Base-by-base conservation (phyloP, 2,113 vertebrate species). In the Reinhardtius hippoglossoides region DNA sequence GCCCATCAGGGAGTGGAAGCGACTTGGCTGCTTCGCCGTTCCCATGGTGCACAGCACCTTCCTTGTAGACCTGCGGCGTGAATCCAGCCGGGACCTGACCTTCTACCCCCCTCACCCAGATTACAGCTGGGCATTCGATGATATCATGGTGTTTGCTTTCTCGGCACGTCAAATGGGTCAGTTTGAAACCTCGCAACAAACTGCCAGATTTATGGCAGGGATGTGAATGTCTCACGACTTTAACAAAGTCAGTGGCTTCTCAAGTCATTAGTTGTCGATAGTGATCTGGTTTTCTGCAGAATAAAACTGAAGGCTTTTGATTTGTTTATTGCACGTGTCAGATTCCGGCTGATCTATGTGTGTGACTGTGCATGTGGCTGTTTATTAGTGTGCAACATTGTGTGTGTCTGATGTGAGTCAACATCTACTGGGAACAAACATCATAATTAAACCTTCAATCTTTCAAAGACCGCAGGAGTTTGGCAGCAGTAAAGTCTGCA, bases 61-160 rank as follows among this genome's bases (percentile, higher is more conserved):
- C 91, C 93, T 99, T 4, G 88, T 99, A 67, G 97, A 99, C 90
- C 94, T 99, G 87, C 95, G 96, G 21, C 96, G 96, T 42, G 95
- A 95, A 46, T 94, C 96, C 57, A 96, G 96, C 3, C 82, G 83
- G 46, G 90, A 92, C 26, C 89, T 99, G 88, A 48, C 84, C 13
- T 99, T 99, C 93, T 94, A 97, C 74, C 97, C 97, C 0, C 98
- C 98, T 0, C 97, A 97, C 89, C 93, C 94, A 0, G 96, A 99
- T 93, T 99, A 98, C 92, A 96, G 96, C 80, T 98, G 97, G 98
- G 95, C 96, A 10, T 99, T 98, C 14, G 98, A 99, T 65, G 98
- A 99, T 88, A 99, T 99, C 92, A 99, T 99, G 84, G 97, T 97
- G 81, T 98, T 99, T 80, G 97, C 98, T 21, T 99, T 98, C 93